Conservation (phyloP, 2,797 vertebrate species). For the Hoplostethus mediterraneus region DNA sequence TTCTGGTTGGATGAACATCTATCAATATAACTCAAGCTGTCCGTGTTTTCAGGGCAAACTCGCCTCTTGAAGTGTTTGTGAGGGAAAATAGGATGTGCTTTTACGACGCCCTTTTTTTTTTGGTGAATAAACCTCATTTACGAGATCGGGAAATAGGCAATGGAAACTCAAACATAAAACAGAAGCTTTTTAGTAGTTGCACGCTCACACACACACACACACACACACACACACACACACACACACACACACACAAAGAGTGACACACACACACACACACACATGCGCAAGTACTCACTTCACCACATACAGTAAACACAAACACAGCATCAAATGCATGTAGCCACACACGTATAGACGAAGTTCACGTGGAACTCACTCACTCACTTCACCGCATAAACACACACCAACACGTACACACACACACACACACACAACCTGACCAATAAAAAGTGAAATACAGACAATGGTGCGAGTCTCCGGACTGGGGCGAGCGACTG, state of each 20-base stretch:
- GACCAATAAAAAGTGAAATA: conserved; percentile 20
- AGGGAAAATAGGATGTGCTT: conserved; percentile 65
- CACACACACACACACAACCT: conserved; percentile 29
- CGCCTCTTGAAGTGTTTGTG: conserved; percentile 47
- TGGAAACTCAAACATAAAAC: conserved; percentile 80
- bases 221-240: conserved; percentile 5
- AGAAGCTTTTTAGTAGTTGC: conserved; percentile 66
- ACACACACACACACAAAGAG: neutral
- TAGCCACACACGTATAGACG: conserved; percentile 42
- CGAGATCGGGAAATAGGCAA: conserved; percentile 72
- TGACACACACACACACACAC: conserved; percentile 27
- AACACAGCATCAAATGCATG: conserved; percentile 40
- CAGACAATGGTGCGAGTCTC: conserved; percentile 57
- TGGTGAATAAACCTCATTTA: conserved; percentile 80
- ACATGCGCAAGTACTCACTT: conserved; percentile 20
- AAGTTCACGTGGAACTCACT: conserved; percentile 39
- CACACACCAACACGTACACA: conserved; percentile 26
- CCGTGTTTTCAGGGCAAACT: conserved; percentile 37
- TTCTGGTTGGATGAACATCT: conserved; percentile 47
- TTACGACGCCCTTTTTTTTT: conserved; percentile 57
- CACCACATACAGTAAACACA: conserved; percentile 56
- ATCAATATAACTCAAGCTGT: conserved; percentile 34
- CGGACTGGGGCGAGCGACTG: conserved; percentile 56
- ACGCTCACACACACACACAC: conserved; percentile 27
- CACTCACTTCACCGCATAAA: conserved; percentile 31